Percentiles rank a stretch among this genome's conserved stretches.
phyloP scores from a whole-genome alignment of 2,888 invertebrate genomes.

The Heliconius aoede region DNA sequence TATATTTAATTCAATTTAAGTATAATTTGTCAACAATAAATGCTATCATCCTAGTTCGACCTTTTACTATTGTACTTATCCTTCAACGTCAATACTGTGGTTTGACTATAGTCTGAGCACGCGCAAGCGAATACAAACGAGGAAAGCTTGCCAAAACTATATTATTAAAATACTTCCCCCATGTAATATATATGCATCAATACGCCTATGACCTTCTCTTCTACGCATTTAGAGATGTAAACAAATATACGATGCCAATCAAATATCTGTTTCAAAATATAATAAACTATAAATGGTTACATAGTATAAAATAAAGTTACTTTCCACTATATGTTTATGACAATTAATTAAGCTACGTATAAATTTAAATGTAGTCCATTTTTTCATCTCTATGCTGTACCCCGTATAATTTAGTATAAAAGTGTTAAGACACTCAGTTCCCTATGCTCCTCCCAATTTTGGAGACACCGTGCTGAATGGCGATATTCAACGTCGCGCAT shows the following conservation, averaged over 20 bases:
- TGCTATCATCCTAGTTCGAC: background rate
- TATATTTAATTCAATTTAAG: background rate
- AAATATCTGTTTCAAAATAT: slow-evolving; percentile 2
- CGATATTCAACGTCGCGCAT: background rate
- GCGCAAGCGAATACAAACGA: slow-evolving; percentile 11
- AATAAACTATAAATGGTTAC: background rate
- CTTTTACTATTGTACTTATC: background rate
- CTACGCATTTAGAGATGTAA: slow-evolving; percentile 10
- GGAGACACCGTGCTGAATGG: background rate
- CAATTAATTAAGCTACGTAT: background rate
- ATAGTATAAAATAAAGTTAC: background rate
- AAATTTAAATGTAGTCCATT: background rate
- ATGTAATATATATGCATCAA: background rate
- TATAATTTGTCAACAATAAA: background rate
- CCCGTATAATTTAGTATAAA: no score
- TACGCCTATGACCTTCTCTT: slow-evolving; percentile 6
- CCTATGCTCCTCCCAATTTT: background rate
- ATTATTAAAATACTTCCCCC: slow-evolving; percentile 9
- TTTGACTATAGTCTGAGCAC: slow-evolving; percentile 18
- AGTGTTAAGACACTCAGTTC: background rate
- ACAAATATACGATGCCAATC: slow-evolving; percentile 21
- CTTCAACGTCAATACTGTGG: background rate
- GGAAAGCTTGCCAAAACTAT: slow-evolving; percentile 25
- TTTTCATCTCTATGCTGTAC: no score
- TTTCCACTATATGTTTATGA: no score